Conservation (phyloP, 2,113 vertebrate genomes). For the Vidua macroura region DNA sequence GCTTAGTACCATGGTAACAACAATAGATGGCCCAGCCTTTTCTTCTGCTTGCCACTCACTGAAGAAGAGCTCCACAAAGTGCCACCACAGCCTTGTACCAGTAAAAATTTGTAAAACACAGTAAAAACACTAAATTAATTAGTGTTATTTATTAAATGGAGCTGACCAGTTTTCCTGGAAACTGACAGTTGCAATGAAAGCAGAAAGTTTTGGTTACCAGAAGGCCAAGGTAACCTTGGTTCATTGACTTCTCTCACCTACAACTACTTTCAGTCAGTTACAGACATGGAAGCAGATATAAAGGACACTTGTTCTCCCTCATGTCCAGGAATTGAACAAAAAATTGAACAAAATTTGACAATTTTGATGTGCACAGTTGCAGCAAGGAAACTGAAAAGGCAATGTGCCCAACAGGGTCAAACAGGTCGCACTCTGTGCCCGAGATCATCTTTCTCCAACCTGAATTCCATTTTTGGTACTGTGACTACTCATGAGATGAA, state of each 20-base stretch:
- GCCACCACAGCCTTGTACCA: neutral
- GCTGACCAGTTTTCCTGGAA: neutral
- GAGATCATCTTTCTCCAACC: neutral
- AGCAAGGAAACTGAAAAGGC: neutral
- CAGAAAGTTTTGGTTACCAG: neutral
- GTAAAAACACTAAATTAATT: neutral
- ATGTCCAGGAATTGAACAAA: neutral
- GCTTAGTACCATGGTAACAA: neutral
- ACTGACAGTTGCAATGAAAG: neutral
- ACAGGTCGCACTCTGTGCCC: neutral
- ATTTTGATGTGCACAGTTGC: neutral
- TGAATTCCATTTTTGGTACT: conserved; percentile 11
- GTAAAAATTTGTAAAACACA: neutral
- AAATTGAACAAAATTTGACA: neutral
- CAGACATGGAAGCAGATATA: neutral
- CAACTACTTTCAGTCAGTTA: neutral
- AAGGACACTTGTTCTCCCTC: neutral
- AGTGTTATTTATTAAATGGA: neutral
- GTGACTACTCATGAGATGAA: neutral
- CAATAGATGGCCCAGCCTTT: neutral
- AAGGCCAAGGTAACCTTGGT: neutral
- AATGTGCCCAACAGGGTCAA: neutral
- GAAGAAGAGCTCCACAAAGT: neutral
- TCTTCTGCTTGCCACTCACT: neutral
- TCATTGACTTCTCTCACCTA: neutral